Evolutionary conservation across 2,888 invertebrate genomes (phyloP).

Genomic region (Endotricha flammealis): DNA sequence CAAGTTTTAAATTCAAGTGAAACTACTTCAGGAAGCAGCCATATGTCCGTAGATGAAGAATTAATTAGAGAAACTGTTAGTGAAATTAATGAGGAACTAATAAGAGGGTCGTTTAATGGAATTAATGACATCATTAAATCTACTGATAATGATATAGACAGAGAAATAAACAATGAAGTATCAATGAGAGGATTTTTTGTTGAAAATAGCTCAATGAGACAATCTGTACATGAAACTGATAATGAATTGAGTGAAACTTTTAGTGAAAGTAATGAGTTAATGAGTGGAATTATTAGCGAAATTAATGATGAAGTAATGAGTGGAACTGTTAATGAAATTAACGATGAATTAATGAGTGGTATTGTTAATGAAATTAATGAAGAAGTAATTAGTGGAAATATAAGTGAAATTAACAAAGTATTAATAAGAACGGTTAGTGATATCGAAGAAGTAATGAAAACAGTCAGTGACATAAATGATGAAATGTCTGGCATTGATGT

Average conservation of each 20-base stretch:
- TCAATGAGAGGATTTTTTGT: no score
- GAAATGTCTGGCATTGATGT: slow-evolving; percentile 10
- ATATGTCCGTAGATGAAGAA: slow-evolving; percentile 45
- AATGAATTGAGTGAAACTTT: no score
- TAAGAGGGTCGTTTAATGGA: no score
- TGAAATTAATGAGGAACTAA: slow-evolving; percentile 33
- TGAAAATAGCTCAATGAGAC: no score
- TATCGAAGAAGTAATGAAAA: slow-evolving; percentile 2
- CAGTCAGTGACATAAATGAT: no score
- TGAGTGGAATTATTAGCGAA: slow-evolving; percentile 39
- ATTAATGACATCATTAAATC: no score
- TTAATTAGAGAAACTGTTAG: slow-evolving; percentile 45
- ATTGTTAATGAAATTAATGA: slow-evolving; percentile 34
- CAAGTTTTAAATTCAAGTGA: slow-evolving; percentile 46
- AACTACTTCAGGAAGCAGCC: slow-evolving; percentile 23
- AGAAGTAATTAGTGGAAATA: slow-evolving; percentile 32
- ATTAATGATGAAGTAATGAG: slow-evolving; percentile 44
- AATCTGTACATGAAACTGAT: no score
- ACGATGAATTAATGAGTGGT: slow-evolving; percentile 49
- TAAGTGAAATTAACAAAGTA: no score
- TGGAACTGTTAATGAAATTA: slow-evolving; percentile 36
- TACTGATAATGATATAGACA: no score
- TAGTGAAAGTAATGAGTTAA: slow-evolving; percentile 48
- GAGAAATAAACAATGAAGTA: not conserved
- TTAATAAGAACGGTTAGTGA: no score